Percentiles rank a stretch among this genome's conserved stretches.
Conservation (phyloP, 2,797 vertebrate genomes). For the Margarornis squamiger region DNA sequence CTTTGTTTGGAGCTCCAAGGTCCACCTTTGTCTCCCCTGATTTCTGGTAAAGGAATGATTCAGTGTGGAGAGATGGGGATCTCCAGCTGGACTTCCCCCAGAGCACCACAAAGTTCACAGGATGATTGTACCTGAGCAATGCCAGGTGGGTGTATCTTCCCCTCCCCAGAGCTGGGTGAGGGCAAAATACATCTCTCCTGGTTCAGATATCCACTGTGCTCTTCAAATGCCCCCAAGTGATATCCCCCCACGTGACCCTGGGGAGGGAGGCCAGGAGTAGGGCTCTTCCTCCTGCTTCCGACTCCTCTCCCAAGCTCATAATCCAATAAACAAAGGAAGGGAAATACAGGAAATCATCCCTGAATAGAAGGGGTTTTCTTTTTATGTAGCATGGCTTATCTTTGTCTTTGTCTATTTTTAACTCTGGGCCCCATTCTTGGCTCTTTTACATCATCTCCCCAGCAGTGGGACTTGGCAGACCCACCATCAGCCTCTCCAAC, state of each 20-base stretch:
- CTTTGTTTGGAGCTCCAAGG: not conserved
- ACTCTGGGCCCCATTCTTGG: not conserved
- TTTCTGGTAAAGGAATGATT: not conserved
- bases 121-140: not conserved
- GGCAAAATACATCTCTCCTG: not conserved
- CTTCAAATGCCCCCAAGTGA: fast-evolving
- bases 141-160: not conserved
- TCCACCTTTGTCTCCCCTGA: not conserved
- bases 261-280: not conserved
- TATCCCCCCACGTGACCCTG: fast-evolving
- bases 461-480: not conserved
- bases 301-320: not conserved
- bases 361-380: slow-evolving; percentile 13
- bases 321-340: slow-evolving; percentile 15
- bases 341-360: slow-evolving; percentile 20
- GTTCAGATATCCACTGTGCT: fast-evolving
- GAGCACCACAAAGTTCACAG: not conserved
- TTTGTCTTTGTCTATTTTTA: slow-evolving; percentile 5
- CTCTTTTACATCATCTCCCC: not conserved
- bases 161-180: not conserved
- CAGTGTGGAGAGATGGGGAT: not conserved
- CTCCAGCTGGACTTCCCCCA: not conserved
- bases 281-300: not conserved
- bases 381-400: not conserved
- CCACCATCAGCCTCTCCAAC: fast-evolving